Percentiles rank a stretch among this genome's conserved stretches.
Evolutionary conservation across 2,113 vertebrate species (phyloP).

Genomic region (Noturus placidus): DNA sequence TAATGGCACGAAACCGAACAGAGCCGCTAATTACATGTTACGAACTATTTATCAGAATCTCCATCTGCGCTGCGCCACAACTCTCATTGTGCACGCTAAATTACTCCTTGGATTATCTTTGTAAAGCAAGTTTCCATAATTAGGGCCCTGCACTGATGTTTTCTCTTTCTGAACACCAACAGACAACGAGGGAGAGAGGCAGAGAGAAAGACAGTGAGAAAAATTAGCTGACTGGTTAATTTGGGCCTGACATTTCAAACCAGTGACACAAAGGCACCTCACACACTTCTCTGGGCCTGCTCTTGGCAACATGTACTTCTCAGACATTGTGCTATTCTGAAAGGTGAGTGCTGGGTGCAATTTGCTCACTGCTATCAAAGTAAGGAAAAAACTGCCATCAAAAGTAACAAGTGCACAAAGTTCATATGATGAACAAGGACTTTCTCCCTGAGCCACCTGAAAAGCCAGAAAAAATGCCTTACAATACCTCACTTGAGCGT

Average conservation of each 20-base stretch:
- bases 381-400: neutral
- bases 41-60: conserved; percentile 99
- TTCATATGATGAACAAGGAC: neutral
- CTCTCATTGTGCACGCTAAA: conserved; percentile 96
- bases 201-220: conserved; percentile 47
- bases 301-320: conserved; percentile 29
- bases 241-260: conserved; percentile 61
- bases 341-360: conserved; percentile 14
- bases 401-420: neutral
- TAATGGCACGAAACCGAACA: conserved; percentile 98
- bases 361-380: conserved; percentile 8
- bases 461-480: conserved; percentile 61
- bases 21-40: conserved; percentile 99
- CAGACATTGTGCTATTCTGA: conserved; percentile 12
- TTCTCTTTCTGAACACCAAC: conserved; percentile 75
- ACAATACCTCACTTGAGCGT: conserved; percentile 58
- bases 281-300: conserved; percentile 17
- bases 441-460: neutral
- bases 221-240: conserved; percentile 69
- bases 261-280: conserved; percentile 34
- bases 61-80: conserved; percentile 92
- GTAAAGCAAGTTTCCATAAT: conserved; percentile 99
- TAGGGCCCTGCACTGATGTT: conserved; percentile 89
- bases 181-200: conserved; percentile 61
- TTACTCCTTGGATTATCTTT: conserved; percentile 99